These are phyloP conservation scores for Myiopsitta monachus DNA, from an alignment of 2,113 vertebrate species.

Conservation along the genomic window DNA sequence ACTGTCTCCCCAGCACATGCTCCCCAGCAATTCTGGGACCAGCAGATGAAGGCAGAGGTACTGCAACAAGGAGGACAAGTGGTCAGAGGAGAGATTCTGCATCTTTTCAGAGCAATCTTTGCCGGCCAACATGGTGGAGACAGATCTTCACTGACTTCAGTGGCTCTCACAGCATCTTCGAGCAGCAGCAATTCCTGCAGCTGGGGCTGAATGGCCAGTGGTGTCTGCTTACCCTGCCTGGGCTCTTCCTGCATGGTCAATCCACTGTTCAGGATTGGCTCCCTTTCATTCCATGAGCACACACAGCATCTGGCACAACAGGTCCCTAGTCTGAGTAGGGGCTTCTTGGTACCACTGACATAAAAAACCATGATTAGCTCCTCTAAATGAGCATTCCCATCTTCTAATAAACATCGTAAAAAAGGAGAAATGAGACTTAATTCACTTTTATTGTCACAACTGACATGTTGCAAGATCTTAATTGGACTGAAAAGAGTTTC, in stretches of 20 bases:
- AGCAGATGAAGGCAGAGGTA: background rate
- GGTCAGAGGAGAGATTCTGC: background rate
- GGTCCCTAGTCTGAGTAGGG: background rate
- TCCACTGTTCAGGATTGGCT: background rate
- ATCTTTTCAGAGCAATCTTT: background rate
- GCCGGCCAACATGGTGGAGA: background rate
- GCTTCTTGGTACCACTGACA: background rate
- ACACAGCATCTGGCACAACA: background rate
- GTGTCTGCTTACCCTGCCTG: background rate
- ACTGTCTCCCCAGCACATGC: background rate
- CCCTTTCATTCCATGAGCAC: background rate
- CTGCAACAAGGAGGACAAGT: background rate
- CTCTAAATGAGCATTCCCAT: constrained; percentile 68
- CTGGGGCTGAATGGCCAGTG: background rate
- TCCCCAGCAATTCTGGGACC: background rate
- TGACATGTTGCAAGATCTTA: constrained; percentile 72
- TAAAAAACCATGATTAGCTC: constrained; percentile 48
- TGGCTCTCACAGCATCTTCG: background rate
- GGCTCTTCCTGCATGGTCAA: background rate
- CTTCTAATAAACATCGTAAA: constrained; percentile 75
- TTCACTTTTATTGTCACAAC: constrained; percentile 76
- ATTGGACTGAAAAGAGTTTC: constrained; percentile 76
- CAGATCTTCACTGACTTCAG: background rate
- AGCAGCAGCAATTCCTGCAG: background rate
- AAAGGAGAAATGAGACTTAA: constrained; percentile 73